These are phyloP conservation scores for Varecia variegata DNA, from an alignment of 2,797 vertebrate species.

Conservation along the genomic window DNA sequence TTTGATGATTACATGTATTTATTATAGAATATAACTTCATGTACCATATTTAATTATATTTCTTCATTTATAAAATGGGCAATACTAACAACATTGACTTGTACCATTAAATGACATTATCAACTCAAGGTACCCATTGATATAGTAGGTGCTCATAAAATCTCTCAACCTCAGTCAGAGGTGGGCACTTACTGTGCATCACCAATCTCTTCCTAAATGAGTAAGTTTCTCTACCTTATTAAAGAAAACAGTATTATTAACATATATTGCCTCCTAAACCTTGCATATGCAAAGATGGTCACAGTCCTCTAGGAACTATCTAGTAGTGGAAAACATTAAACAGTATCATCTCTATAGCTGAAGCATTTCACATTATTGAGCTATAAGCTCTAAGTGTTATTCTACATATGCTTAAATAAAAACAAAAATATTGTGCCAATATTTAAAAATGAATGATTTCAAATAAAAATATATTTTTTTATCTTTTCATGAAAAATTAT, in stretches of 20 bases:
- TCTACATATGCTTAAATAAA: not conserved
- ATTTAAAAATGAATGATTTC: not conserved
- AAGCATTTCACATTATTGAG: not conserved
- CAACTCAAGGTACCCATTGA: not conserved
- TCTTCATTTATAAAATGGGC: not conserved
- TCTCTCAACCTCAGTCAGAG: not conserved
- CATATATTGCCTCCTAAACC: not conserved
- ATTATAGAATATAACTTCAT: not conserved
- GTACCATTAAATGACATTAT: not conserved
- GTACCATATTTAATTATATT: not conserved
- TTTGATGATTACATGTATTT: not conserved
- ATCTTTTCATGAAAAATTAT: not conserved
- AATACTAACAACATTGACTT: not conserved
- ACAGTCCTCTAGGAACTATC: not conserved
- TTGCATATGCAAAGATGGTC: not conserved
- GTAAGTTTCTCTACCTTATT: not conserved
- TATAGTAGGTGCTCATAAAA: not conserved
- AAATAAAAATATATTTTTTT: not conserved
- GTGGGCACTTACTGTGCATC: not conserved
- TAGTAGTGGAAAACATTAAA: not conserved
- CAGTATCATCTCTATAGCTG: not conserved
- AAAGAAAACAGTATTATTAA: not conserved
- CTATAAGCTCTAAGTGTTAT: not conserved
- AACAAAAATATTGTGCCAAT: not conserved
- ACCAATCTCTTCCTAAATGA: not conserved